These are phyloP conservation scores for Nineta flava DNA, from an alignment of 2,888 invertebrate species.

Conservation along the genomic window DNA sequence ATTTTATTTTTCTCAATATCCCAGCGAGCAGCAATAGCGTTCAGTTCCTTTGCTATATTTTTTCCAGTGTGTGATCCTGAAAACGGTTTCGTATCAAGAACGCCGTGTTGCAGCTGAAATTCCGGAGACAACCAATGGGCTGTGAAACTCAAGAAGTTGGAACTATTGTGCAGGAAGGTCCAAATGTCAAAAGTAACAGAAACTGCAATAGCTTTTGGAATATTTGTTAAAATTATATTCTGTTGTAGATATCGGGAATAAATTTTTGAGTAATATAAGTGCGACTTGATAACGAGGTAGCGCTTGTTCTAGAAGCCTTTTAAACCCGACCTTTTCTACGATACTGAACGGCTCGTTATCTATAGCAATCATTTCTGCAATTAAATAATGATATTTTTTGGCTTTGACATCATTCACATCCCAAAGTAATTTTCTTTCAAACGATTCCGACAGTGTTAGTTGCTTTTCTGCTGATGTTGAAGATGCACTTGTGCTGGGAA, in stretches of 20 bases:
- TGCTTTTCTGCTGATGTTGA: conserved; percentile 6
- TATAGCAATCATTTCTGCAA: conserved; percentile 21
- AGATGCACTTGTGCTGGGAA: conserved; percentile 10
- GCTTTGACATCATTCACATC: conserved; percentile 16
- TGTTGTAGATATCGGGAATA: conserved; percentile 12
- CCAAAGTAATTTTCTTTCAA: conserved; percentile 13
- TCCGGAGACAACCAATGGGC: conserved; percentile 16
- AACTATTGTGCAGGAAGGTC: conserved; percentile 15
- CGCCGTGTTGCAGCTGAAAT: conserved; percentile 13
- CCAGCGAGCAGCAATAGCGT: too few species aligned
- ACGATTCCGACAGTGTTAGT: conserved; percentile 11
- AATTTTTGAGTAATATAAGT: conserved; percentile 13
- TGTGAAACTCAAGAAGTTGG: conserved; percentile 14
- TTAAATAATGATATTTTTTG: conserved; percentile 18
- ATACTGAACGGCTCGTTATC: too few species aligned
- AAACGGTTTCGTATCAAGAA: conserved; percentile 16
- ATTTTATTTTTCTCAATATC: too few species aligned
- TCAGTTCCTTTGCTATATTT: too few species aligned
- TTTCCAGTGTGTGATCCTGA: conserved; percentile 11
- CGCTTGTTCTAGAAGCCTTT: conserved; percentile 16
- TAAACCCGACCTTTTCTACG: too few species aligned
- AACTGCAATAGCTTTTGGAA: conserved; percentile 14
- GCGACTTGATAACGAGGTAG: conserved; percentile 16
- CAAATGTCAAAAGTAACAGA: conserved; percentile 17
- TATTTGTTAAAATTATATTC: conserved; percentile 14